Base-by-base conservation (phyloP, 2,888 invertebrate genomes). In the Caenorhabditis uteleia region DNA sequence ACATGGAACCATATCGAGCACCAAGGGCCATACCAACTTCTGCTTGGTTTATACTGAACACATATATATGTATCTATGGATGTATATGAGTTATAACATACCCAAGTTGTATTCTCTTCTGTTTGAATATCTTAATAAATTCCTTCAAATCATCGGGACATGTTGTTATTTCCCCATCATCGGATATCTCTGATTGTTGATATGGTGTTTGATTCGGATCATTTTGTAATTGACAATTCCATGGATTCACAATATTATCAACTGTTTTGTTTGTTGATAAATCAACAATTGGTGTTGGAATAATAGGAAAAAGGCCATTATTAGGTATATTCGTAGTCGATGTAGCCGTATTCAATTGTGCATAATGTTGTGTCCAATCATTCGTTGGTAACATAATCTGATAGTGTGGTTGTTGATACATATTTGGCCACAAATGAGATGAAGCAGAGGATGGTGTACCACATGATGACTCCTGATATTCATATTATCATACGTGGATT, bases 41-140 rank as follows among this genome's bases (percentile, higher is more conserved):
- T 20, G 78, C 80, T 49, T 83, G 80, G 18, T 26, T 25, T 23
- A 5, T 10, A 21, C 21, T 23, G 10, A n/a, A 8, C 6, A 29
- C 18, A n/a, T n/a, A n/a, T n/a, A n/a, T n/a, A n/a, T n/a, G n/a
- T n/a, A n/a, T n/a, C n/a, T n/a, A n/a, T n/a, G n/a, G n/a, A n/a
- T n/a, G n/a, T n/a, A n/a, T n/a, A n/a, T n/a, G n/a, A n/a, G n/a
- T n/a, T n/a, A n/a, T 21, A 45, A 49, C 68, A 33, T 12, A 74
- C 75, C 98, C 98, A 70, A 98, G 88, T 86, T 98, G 98, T 86
- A 98, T 98, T 78, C 98, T 89, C 75, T 97, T 89, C 87, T 98
- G 98, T 87, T 98, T 98, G 87, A 98, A 98, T 86, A 95, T 95
- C 87, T 98, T 98, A 82, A 98, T 97, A 86, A 98, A 98, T 70